Percentiles rank a stretch among this genome's conserved stretches.
These are phyloP conservation scores for Coremacera marginata DNA, from an alignment of 2,888 invertebrate species.

Conservation along the genomic window DNA sequence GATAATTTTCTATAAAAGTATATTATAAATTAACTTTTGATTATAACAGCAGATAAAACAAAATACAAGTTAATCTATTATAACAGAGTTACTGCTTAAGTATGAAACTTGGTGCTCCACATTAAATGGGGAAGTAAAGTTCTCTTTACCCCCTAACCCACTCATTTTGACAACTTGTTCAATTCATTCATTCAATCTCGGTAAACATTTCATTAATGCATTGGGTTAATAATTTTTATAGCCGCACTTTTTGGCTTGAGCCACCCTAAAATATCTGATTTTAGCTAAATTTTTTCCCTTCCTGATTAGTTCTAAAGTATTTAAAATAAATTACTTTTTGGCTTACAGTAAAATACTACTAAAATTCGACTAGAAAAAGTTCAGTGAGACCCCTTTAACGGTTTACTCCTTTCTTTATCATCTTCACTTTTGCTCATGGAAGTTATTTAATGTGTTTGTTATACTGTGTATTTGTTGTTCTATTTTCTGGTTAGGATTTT, in stretches of 20 bases:
- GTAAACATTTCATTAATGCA: background rate
- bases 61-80: too few relatives aligned
- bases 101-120: too few relatives aligned
- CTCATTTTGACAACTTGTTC: too few relatives aligned
- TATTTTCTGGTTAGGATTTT: background rate
- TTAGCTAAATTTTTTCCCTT: background rate
- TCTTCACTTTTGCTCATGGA: background rate
- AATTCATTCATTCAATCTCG: too few relatives aligned
- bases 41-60: too few relatives aligned
- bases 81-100: too few relatives aligned
- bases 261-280: background rate
- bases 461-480: background rate
- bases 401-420: background rate
- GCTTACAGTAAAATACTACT: slow-evolving; percentile 1
- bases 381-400: slow-evolving; percentile 1
- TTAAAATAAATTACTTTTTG: slow-evolving; percentile 27
- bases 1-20: too few relatives aligned
- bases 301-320: background rate
- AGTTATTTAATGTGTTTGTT: background rate
- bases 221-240: background rate
- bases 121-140: too few relatives aligned
- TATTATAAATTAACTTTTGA: too few relatives aligned
- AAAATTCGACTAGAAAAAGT: slow-evolving; percentile 6
- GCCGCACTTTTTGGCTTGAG: background rate
- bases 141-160: too few relatives aligned